phyloP scores from a whole-genome alignment of 2,797 vertebrate genomes.

The Eulemur albifrons region DNA sequence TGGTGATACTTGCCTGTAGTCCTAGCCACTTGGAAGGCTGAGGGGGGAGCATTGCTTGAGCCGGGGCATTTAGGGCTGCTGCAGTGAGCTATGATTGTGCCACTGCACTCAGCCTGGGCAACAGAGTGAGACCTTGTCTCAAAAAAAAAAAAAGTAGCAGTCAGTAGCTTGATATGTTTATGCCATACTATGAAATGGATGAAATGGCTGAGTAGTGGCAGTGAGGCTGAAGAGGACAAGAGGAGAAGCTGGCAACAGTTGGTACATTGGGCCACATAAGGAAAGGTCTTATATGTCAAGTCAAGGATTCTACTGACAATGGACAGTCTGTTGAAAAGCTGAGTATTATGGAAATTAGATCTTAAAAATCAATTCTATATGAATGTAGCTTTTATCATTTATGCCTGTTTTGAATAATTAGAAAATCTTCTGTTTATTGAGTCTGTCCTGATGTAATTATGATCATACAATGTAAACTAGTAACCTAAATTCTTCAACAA shows the following conservation, averaged over 20 bases:
- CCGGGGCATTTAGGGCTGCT: neutral
- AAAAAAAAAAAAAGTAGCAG: neutral
- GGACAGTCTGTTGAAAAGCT: neutral
- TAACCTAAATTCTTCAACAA: neutral
- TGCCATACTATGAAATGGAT: neutral
- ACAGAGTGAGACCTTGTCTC: neutral
- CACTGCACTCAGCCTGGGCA: neutral
- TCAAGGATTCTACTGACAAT: neutral
- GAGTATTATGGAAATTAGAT: neutral
- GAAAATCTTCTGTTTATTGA: constrained; percentile 1
- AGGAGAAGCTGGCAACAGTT: neutral
- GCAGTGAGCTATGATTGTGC: neutral
- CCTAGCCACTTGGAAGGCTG: neutral
- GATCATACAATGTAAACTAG: neutral
- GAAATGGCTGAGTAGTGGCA: neutral
- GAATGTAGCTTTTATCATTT: constrained; percentile 7
- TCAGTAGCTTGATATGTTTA: neutral
- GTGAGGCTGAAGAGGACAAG: neutral
- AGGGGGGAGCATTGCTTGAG: neutral
- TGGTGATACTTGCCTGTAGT: neutral
- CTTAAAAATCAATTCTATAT: constrained; percentile 2
- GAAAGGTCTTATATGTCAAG: neutral
- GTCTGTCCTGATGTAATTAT: constrained; percentile 5
- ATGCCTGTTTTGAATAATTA: constrained; percentile 26
- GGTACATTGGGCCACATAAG: neutral